These are phyloP conservation scores for Saccostrea cuccullata DNA, from an alignment of 1,140 invertebrate genomes.

Conservation along the genomic window DNA sequence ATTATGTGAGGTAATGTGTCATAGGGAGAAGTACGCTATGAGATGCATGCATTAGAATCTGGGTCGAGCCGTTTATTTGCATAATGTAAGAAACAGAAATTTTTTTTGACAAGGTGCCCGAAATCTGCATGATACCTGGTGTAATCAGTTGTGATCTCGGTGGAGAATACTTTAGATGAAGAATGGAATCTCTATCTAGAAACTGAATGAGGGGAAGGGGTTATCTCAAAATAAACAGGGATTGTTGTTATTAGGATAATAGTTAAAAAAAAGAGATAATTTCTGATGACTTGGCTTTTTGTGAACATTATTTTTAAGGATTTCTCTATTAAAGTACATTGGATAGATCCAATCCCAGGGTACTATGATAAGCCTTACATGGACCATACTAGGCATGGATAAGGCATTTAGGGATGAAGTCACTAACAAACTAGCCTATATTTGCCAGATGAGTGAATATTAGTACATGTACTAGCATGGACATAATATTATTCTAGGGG, in stretches of 20 bases:
- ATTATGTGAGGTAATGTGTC: not conserved
- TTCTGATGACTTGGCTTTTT: not conserved
- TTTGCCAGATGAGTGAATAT: too few species aligned
- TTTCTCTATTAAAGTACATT: not conserved
- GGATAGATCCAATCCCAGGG: not conserved
- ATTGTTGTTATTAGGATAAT: not conserved
- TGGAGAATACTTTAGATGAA: not conserved
- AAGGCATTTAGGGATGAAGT: too few species aligned
- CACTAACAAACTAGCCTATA: not conserved
- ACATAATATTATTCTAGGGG: too few species aligned
- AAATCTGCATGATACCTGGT: slow-evolving; percentile 14
- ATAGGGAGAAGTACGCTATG: not conserved
- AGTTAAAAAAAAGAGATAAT: not conserved
- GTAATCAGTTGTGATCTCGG: not conserved
- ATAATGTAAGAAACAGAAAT: not conserved
- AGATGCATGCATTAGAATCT: slow-evolving; percentile 10
- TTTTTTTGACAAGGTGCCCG: not conserved
- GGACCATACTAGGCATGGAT: not conserved
- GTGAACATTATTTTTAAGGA: not conserved
- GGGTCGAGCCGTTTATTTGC: not conserved
- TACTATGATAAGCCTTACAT: not conserved
- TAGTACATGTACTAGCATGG: too few species aligned
- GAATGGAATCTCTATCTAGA: not conserved
- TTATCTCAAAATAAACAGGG: slow-evolving; percentile 26
- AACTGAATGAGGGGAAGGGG: not conserved